Percentiles rank a stretch among this genome's conserved stretches.
Evolutionary conservation across 2,888 invertebrate species (phyloP).

Genomic region (Hoplodrina ambigua): DNA sequence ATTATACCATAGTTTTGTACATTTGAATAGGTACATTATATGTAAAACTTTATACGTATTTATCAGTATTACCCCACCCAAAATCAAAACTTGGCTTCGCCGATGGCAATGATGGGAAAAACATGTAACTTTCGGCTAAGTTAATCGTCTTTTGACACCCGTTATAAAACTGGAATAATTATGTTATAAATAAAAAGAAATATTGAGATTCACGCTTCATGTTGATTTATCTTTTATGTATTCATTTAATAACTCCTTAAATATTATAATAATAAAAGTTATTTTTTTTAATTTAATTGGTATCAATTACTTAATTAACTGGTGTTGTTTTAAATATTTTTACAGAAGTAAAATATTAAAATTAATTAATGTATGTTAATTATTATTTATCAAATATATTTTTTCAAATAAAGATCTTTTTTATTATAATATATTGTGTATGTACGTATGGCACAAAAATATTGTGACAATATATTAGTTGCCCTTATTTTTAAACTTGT

Average conservation of each 20-base stretch:
- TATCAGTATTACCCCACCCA: too few species aligned
- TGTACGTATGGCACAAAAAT: slow-evolving; percentile 38
- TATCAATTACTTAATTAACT: slow-evolving; percentile 14
- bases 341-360: background rate
- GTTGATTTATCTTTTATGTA: background rate
- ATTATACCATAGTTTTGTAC: too few species aligned
- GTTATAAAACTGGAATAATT: background rate
- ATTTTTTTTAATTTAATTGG: background rate
- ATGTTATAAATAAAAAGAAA: background rate
- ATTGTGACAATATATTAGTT: slow-evolving; percentile 10
- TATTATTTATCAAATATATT: background rate
- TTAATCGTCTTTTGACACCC: too few species aligned
- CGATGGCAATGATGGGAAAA: too few species aligned
- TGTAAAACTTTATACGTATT: too few species aligned
- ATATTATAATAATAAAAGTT: background rate
- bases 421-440: slow-evolving; percentile 3
- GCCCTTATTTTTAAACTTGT: background rate
- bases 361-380: background rate
- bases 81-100: too few species aligned
- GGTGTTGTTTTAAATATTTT: background rate
- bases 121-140: too few species aligned
- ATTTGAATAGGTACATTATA: too few species aligned
- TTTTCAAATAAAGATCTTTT: background rate
- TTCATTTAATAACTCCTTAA: background rate
- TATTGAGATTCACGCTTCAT: background rate